These are phyloP conservation scores for Carassius carassius DNA, from an alignment of 2,113 vertebrate species.

Conservation along the genomic window DNA sequence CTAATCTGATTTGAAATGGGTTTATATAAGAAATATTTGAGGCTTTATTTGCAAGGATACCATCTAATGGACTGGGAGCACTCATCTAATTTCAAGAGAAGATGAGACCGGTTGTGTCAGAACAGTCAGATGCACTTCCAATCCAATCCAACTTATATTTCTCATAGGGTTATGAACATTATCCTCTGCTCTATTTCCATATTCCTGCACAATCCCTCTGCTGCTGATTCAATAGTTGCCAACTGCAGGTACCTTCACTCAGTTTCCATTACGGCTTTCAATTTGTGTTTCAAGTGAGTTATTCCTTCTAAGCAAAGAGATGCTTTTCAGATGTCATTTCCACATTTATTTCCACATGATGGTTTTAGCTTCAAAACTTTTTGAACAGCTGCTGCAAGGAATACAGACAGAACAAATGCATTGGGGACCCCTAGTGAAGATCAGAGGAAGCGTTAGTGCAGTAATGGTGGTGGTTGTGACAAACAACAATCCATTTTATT, in stretches of 20 bases:
- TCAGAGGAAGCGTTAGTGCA: neutral
- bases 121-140: neutral
- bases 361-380: neutral
- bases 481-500: constrained; percentile 12
- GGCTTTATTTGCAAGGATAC: constrained; percentile 16
- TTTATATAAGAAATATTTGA: neutral
- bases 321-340: neutral
- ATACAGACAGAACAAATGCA: neutral
- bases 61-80: constrained; percentile 1
- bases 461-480: neutral
- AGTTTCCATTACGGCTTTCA: neutral
- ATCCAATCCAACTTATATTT: neutral
- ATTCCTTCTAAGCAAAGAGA: neutral
- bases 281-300: neutral
- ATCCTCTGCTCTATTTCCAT: constrained; percentile 10
- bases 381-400: neutral
- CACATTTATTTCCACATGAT: neutral
- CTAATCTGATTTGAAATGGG: neutral
- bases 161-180: constrained; percentile 22
- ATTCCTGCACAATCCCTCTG: neutral
- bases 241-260: neutral
- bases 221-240: neutral
- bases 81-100: neutral
- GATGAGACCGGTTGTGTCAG: neutral
- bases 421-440: constrained; percentile 17